Conservation (phyloP, 2,888 invertebrate genomes). For the Acronicta leporina region DNA sequence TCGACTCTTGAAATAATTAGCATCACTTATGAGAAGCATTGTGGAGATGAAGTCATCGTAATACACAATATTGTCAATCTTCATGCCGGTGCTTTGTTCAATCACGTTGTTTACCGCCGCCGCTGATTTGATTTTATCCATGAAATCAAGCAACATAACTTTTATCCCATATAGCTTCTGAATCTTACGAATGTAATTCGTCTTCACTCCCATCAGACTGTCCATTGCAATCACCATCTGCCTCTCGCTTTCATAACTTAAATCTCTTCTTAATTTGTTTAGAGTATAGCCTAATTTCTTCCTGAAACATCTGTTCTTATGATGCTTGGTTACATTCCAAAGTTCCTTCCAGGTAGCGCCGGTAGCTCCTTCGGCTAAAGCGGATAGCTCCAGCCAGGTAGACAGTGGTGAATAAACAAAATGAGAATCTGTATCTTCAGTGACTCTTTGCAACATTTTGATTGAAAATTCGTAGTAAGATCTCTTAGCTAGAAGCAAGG, state of each 20-base stretch:
- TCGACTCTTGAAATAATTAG: conserved; percentile 68
- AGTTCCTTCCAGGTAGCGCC: conserved; percentile 69
- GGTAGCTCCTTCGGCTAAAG: conserved; percentile 72
- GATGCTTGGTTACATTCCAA: conserved; percentile 67
- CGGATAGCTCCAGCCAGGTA: conserved; percentile 74
- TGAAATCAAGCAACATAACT: conserved; percentile 67
- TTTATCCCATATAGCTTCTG: conserved; percentile 62
- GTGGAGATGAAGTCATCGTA: conserved; percentile 69
- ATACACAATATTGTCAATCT: conserved; percentile 59
- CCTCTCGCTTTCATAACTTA: conserved; percentile 59
- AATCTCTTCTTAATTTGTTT: conserved; percentile 60
- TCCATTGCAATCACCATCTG: conserved; percentile 70
- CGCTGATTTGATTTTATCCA: conserved; percentile 59
- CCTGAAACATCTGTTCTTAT: conserved; percentile 68
- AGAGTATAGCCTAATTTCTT: conserved; percentile 63
- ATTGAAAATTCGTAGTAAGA: conserved; percentile 75
- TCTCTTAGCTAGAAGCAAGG: conserved; percentile 62
- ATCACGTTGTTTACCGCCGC: conserved; percentile 63
- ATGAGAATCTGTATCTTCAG: conserved; percentile 67
- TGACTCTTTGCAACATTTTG: conserved; percentile 69
- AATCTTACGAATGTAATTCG: conserved; percentile 60
- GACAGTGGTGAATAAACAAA: conserved; percentile 78
- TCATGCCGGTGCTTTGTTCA: conserved; percentile 58
- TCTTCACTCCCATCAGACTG: conserved; percentile 65
- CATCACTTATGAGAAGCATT: conserved; percentile 69